Conservation (phyloP, 2,888 invertebrate genomes). For the Argynnis bischoffii region DNA sequence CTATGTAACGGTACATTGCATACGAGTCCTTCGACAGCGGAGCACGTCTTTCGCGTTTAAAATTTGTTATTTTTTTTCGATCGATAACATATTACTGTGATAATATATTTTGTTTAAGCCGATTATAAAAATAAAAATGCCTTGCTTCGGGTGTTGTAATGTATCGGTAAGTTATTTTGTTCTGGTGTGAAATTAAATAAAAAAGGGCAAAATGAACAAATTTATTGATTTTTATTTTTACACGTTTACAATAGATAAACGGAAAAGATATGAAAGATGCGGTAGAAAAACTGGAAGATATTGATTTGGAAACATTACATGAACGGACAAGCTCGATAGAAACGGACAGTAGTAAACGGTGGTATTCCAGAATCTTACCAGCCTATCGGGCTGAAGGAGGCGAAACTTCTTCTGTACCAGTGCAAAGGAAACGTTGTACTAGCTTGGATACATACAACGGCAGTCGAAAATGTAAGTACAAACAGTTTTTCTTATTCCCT, state of each 20-base stretch:
- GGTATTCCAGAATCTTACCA: constrained; percentile 15
- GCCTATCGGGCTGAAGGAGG: background rate
- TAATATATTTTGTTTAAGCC: background rate
- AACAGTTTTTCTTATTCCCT: too few species aligned
- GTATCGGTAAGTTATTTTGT: constrained; percentile 10
- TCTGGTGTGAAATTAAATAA: background rate
- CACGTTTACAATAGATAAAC: background rate
- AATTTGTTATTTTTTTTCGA: background rate
- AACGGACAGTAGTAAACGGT: constrained; percentile 10
- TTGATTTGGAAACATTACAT: constrained; percentile 12
- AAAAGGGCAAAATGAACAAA: background rate
- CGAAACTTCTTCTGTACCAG: background rate
- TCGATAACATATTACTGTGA: background rate
- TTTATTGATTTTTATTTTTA: background rate
- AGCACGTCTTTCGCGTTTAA: background rate
- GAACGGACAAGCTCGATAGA: constrained; percentile 5
- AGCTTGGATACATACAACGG: background rate
- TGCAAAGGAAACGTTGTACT: background rate
- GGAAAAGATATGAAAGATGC: constrained; percentile 15
- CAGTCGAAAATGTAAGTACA: background rate
- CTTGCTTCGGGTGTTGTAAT: constrained; percentile 11
- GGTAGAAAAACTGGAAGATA: constrained; percentile 11
- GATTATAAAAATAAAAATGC: background rate
- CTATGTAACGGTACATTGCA: background rate
- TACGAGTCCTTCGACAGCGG: background rate